Evolutionary conservation across 1,140 invertebrate species (phyloP), one percentile per base, ranked within the genome.

Genomic region (Cydia strobilella): DNA sequence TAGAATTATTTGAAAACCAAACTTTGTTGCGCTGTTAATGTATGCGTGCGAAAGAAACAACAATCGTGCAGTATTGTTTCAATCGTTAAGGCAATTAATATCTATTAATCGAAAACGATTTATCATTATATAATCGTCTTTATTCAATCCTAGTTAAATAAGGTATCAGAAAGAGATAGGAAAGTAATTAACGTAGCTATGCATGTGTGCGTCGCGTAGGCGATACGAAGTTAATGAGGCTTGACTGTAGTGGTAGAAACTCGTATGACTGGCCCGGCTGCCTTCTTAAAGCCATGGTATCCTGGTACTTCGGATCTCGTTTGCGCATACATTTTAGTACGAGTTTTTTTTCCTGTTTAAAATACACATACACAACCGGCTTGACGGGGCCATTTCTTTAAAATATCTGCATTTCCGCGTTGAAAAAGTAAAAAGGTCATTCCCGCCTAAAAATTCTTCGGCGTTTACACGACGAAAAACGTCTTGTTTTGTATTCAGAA

Each of bases 251-350:
- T 82, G 76, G 80, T 81, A 63, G 76, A 75, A 77, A 88, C 84
- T 86, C 80, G 88, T 85, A 79, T 84, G 83, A 84, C 85, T 85
- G 83, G 75, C 74, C 23, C 1, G 76, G 74, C 82, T 35, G 76
- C 80, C 87, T 88, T 81, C 83, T 82, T 77, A 76, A 75, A 75
- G 77, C 85, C 85, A 88, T 92, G 87, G 78, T 77, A 78, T 69
- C 90, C 88, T 92, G 88, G 90, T 92, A 90, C 82, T 83, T 88
- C 80, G 87, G 82, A 89, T 89, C 89, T 92, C 84, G 85, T 88
- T 91, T 88, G 87, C 86, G 87, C 90, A 92, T 92, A 88, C 88
- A 90, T 91, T 90, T 92, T 86, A 86, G 81, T 90, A 84, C 84
- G 75, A 85, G 82, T 89, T 90, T 90, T 91, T 89, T 90, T 87